Evolutionary conservation across 2,113 vertebrate genomes (phyloP), one percentile per base, ranked within the genome.

Genomic region (Nothocercus julius): DNA sequence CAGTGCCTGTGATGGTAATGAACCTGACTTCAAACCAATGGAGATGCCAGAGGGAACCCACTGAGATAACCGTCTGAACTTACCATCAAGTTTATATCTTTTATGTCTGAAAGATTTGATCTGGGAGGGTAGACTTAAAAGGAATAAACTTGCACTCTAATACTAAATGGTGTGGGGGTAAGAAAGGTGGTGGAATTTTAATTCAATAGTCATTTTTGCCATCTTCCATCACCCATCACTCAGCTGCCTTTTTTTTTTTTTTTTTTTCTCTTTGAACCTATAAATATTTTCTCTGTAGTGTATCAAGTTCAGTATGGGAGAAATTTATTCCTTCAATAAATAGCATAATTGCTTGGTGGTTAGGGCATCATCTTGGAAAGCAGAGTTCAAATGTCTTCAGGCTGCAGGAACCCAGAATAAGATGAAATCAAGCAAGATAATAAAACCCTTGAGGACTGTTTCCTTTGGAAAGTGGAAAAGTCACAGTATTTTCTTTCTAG

Each of bases 1-100:
- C 6, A 4, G 8, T 51, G 8, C 24, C 8, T 73, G 16, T 9
- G 42, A 7, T 16, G 34, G 12, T 66, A 87, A 45, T 21, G 18
- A 51, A 76, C 21, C 2, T 53, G 40, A 7, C 11, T 18, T 14
- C 11, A 85, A 87, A 4, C 7, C 8, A 2, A 53, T 4, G 11
- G 19, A 40, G 16, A 49, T 40, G 5, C 18, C 38, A 5, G 1
- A 56, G 9, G 6, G 1, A 64, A 11, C 18, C 2, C 4, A 1
- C 4, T 62, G 56, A 3, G 3, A 1, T 4, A 51, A 1, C 10
- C 4, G 49, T 2, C 0, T 2, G 40, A 5, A 47, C 4, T 49
- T 28, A 75, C 3, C 2, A 15, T 79, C 11, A 72, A 28, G 45
- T 75, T 59, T 75, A 18, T 49, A 27, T 2, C 3, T 49, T 75